These are phyloP conservation scores for Chrysocyon brachyurus DNA, from an alignment of 2,797 vertebrate genomes.

Conservation along the genomic window DNA sequence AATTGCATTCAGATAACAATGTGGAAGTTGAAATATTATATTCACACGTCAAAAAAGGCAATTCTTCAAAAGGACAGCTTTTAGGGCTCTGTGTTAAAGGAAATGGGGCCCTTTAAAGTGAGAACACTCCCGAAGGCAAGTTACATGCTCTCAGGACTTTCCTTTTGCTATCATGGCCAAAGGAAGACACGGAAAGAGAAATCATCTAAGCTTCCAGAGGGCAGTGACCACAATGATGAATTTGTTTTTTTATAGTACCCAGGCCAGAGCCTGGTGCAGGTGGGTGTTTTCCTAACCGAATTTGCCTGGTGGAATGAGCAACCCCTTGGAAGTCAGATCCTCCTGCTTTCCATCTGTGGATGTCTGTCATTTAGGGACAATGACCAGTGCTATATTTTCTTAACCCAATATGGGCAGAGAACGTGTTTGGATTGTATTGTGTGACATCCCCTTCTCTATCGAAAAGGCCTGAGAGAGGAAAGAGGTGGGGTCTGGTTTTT, in stretches of 20 bases:
- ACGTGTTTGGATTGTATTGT: conserved; percentile 82
- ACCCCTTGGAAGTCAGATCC: background rate
- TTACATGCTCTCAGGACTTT: background rate
- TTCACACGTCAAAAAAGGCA: background rate
- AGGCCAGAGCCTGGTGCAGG: background rate
- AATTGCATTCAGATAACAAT: conserved; percentile 1
- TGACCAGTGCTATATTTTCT: conserved; percentile 66
- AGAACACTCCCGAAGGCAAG: background rate
- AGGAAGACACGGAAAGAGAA: background rate
- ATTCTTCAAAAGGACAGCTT: background rate
- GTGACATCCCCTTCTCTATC: conserved; percentile 44
- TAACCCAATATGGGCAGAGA: conserved; percentile 79
- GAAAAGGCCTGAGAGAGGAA: conserved; percentile 32
- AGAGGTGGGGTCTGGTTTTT: conserved; percentile 68
- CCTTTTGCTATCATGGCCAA: background rate
- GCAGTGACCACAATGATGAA: background rate
- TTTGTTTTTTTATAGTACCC: background rate
- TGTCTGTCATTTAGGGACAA: conserved; percentile 81
- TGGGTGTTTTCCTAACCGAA: conserved; percentile 14
- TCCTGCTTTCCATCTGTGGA: conserved; percentile 69
- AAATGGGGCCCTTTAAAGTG: background rate
- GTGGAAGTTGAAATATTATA: conserved; percentile 34
- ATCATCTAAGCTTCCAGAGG: background rate
- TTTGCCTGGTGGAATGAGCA: background rate
- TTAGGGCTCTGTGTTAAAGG: background rate